These are phyloP conservation scores for Glaucidium brasilianum DNA, from an alignment of 2,113 vertebrate genomes.

Conservation along the genomic window DNA sequence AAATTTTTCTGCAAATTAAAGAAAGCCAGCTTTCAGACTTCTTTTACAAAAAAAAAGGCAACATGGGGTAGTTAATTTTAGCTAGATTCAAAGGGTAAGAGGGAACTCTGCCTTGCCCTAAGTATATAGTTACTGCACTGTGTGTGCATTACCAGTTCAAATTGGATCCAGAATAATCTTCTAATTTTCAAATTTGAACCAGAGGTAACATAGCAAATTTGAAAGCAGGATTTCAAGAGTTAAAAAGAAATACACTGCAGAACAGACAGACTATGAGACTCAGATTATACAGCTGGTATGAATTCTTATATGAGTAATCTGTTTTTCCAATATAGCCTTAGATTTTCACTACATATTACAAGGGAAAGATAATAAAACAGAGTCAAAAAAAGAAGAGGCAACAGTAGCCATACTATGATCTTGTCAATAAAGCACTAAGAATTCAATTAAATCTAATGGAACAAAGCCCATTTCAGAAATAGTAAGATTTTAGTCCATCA, in stretches of 20 bases:
- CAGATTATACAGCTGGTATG: neutral
- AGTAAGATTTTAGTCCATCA: neutral
- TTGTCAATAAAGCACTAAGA: neutral
- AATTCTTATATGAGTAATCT: neutral
- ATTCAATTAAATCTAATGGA: constrained; percentile 42
- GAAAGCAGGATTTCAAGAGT: neutral
- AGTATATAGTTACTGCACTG: neutral
- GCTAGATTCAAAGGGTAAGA: neutral
- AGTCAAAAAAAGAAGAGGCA: neutral
- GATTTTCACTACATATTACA: neutral
- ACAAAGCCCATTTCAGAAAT: constrained; percentile 22
- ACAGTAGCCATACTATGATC: neutral
- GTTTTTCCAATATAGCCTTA: neutral
- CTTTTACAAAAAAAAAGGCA: neutral
- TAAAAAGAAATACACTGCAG: neutral
- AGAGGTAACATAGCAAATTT: neutral
- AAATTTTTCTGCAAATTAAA: neutral
- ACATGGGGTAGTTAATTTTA: neutral
- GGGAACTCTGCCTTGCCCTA: neutral
- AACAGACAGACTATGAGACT: neutral
- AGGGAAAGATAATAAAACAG: neutral
- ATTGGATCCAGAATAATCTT: neutral
- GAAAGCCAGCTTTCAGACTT: neutral
- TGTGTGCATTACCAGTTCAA: neutral
- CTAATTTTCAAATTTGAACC: neutral